Evolutionary conservation across 2,888 invertebrate genomes (phyloP).

Genomic region (Orchesella flavescens): DNA sequence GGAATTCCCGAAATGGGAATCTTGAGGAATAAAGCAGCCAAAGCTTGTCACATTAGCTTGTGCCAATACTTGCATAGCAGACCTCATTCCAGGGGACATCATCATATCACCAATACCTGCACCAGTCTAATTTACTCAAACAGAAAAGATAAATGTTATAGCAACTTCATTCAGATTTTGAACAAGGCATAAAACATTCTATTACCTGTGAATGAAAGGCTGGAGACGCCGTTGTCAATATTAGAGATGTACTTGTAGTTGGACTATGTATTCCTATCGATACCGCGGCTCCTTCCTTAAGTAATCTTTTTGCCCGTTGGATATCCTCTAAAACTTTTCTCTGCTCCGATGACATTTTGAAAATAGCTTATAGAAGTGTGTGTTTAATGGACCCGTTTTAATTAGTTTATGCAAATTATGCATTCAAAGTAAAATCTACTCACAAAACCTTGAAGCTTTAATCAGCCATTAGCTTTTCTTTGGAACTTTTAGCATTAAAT

Average conservation of each 20-base stretch:
- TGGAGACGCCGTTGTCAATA: conserved; percentile 27
- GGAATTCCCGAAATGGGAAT: conserved; percentile 94
- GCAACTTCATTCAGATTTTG: no score
- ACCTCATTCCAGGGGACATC: conserved; percentile 81
- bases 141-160: no score
- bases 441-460: no score
- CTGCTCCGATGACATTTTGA: conserved; percentile 74
- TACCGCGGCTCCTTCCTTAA: conserved; percentile 84
- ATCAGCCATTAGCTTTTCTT: no score
- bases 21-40: conserved; percentile 93
- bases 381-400: no score
- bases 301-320: conserved; percentile 87
- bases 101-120: conserved; percentile 72
- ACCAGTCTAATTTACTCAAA: conserved; percentile 41
- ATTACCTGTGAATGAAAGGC: conserved; percentile 46
- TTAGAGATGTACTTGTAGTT: conserved; percentile 72
- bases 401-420: not conserved
- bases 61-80: conserved; percentile 78
- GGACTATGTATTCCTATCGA: conserved; percentile 77
- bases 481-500: no score
- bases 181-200: conserved; percentile 2
- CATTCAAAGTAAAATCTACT: no score
- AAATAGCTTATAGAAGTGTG: not conserved
- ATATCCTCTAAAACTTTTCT: conserved; percentile 90
- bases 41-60: conserved; percentile 84